A percentile compares a stretch with the other conserved stretches of the same genome.
Conservation (phyloP, 2,888 invertebrate species). For the Cacoxenus indagator region DNA sequence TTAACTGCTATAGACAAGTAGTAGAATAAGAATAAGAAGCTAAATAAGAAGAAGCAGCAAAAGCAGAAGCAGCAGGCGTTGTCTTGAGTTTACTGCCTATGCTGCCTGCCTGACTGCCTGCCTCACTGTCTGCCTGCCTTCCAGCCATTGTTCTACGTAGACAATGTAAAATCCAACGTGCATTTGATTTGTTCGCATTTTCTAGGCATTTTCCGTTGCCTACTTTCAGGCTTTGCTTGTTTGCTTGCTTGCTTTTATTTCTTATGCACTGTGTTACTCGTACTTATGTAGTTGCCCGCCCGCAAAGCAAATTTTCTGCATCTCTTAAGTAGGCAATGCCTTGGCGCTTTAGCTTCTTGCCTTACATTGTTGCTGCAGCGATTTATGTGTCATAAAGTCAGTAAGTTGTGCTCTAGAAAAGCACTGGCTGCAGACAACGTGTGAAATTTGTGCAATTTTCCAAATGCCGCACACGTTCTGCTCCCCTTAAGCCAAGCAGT, state of each 20-base stretch:
- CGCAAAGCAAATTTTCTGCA: too few relatives aligned
- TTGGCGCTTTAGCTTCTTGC: not conserved
- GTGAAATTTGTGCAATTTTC: slow-evolving; percentile 33
- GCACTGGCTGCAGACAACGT: not conserved
- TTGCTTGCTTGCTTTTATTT: not conserved
- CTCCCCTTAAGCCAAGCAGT: not conserved
- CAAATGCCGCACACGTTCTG: slow-evolving; percentile 32
- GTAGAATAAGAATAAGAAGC: too few relatives aligned
- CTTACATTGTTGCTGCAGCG: slow-evolving; percentile 47
- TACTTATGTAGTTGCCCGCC: too few relatives aligned
- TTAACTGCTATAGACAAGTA: slow-evolving; percentile 16
- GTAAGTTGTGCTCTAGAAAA: slow-evolving; percentile 51
- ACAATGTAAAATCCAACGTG: slow-evolving; percentile 4
- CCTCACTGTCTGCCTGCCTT: not conserved
- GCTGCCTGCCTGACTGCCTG: not conserved
- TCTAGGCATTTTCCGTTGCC: slow-evolving; percentile 33
- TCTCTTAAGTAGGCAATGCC: slow-evolving; percentile 27
- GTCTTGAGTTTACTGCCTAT: slow-evolving; percentile 12
- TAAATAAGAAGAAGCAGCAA: not conserved
- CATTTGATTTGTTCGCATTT: slow-evolving; percentile 45
- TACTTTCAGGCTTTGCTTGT: slow-evolving; percentile 23
- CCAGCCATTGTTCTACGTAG: slow-evolving; percentile 20
- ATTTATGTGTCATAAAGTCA: slow-evolving; percentile 70
- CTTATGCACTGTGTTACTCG: not conserved
- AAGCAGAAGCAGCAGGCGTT: too few relatives aligned